Evolutionary conservation across 2,113 vertebrate genomes (phyloP).

Genomic region (Tiliqua scincoides): DNA sequence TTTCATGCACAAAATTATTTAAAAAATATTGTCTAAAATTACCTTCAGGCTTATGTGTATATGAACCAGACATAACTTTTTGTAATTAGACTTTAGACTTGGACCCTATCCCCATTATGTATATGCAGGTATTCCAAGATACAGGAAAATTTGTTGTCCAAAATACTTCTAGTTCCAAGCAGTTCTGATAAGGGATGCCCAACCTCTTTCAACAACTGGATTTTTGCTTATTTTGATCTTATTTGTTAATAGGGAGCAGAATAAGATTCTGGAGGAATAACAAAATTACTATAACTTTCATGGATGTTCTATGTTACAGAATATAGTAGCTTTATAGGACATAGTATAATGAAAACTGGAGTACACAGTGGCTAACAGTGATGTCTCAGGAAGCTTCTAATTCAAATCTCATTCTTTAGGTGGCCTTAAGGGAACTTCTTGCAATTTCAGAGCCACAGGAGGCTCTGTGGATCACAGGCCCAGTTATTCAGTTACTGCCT

Average conservation of each 20-base stretch:
- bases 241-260: background rate
- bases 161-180: too few relatives aligned
- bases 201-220: background rate
- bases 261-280: background rate
- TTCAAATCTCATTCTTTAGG: background rate
- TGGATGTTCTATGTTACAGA: background rate
- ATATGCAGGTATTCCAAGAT: too few relatives aligned
- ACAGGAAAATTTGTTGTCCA: too few relatives aligned
- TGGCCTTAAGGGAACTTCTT: background rate
- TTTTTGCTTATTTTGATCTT: background rate
- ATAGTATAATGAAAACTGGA: background rate
- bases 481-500: too few relatives aligned
- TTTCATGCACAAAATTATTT: too few relatives aligned
- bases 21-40: too few relatives aligned
- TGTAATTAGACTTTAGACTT: too few relatives aligned
- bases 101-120: too few relatives aligned
- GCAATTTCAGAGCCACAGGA: background rate
- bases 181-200: too few relatives aligned
- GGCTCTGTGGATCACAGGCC: background rate
- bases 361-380: background rate
- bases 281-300: background rate
- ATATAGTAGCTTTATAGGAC: background rate
- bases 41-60: too few relatives aligned
- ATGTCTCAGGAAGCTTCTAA: background rate
- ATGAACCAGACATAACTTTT: too few relatives aligned